A percentile compares a stretch with the other conserved stretches of the same genome.
These are phyloP conservation scores for Patiria miniata DNA, from an alignment of 35 echinoderm and acorn worm genomes.

Conservation along the genomic window DNA sequence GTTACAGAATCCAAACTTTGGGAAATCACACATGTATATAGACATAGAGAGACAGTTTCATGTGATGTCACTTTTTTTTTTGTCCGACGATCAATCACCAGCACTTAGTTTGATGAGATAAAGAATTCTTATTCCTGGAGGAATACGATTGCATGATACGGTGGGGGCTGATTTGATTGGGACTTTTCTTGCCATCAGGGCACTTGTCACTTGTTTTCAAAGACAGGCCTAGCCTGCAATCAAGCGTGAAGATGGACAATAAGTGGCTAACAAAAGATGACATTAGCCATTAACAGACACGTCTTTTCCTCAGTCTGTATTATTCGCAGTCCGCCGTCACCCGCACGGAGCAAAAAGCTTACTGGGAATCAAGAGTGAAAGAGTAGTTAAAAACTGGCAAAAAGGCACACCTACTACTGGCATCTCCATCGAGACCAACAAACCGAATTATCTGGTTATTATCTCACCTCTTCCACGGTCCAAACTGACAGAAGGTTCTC, in stretches of 20 bases:
- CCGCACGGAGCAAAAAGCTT: neutral
- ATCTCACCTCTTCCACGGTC: slow-evolving; percentile 24
- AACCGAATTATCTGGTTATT: slow-evolving; percentile 29
- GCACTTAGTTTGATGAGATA: slow-evolving; percentile 12
- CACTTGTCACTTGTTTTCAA: slow-evolving; percentile 21
- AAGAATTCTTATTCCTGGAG: slow-evolving; percentile 11
- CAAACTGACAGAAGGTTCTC: slow-evolving; percentile 31
- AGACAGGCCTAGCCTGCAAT: neutral
- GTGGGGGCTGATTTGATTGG: slow-evolving; percentile 4
- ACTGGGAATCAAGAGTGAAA: neutral
- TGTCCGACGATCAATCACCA: slow-evolving; percentile 15
- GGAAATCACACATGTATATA: slow-evolving; percentile 1
- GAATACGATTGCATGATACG: slow-evolving; percentile 13
- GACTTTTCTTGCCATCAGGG: neutral
- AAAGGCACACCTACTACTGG: slow-evolving; percentile 5
- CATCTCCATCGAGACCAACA: slow-evolving; percentile 4
- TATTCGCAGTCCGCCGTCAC: slow-evolving; percentile 1
- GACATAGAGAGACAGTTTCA: neutral
- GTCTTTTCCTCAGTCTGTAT: neutral
- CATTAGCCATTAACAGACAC: slow-evolving; percentile 8
- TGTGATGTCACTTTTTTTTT: slow-evolving; percentile 19
- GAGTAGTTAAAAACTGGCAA: neutral
- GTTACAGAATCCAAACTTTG: slow-evolving; percentile 14
- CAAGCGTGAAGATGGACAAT: slow-evolving; percentile 25
- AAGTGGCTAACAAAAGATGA: slow-evolving; percentile 12